Evolutionary conservation across 2,113 vertebrate genomes (phyloP), one percentile per base, ranked within the genome.

Genomic region (Orientallactaga bullata): DNA sequence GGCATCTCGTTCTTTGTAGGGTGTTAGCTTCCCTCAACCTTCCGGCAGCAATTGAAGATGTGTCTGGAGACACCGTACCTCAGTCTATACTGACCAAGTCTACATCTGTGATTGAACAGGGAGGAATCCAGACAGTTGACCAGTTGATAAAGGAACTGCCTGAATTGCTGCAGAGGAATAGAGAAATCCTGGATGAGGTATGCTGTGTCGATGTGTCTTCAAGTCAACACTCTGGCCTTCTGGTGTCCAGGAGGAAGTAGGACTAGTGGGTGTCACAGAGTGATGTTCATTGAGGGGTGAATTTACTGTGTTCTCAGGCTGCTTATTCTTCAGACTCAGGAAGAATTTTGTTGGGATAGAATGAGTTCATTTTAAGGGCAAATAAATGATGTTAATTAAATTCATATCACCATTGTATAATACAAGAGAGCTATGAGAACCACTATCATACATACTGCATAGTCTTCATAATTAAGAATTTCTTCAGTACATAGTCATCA

Each of bases 1-100:
- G 81, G 0, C 80, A 7, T 96, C 30, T 96, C 30, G 47, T 89
- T 69, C 95, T 96, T 90, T 86, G 23, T 95, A 99, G 99, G 88
- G 99, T 99, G 47, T 97, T 99, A 98, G 99, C 99, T 7, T 99
- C 99, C 63, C 98, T 99, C 73, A 99, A 99, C 97, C 99, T 99
- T 93, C 99, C 99, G 73, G 99, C 99, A 89, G 99, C 99, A 63
- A 98, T 99, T 3, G 99, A 99, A 98, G 99, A 99, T 71, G 97
- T 99, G 39, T 99, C 99, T 86, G 99, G 99, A 79, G 99, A 99
- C 95, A 99, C 99, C 0, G 98, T 99, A 95, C 99, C 99, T 96
- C 99, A 99, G 96, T 99, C 99, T 92, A 99, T 99, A 96, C 95
- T 99, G 95, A 99, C 99, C 81, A 99, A 99, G 95, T 99, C 99